Evolutionary conservation across 2,113 vertebrate genomes (phyloP).

Genomic region (Natator depressus): DNA sequence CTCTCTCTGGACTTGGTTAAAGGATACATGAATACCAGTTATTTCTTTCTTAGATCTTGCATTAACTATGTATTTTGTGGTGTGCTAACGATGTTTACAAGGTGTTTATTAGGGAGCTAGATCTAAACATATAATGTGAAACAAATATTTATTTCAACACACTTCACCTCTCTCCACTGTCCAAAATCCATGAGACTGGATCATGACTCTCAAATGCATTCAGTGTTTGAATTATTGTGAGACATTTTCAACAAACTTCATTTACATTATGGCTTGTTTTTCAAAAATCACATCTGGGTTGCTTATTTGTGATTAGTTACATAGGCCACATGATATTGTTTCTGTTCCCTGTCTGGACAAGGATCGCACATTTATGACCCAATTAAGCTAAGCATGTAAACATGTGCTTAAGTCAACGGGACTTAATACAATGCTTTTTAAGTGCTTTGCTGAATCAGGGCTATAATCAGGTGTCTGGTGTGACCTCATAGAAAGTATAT

Average conservation of each 20-base stretch:
- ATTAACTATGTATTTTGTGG: neutral
- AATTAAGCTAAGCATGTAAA: rapidly evolving
- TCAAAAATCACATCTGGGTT: neutral
- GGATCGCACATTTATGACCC: neutral
- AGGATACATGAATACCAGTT: neutral
- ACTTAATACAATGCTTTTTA: neutral
- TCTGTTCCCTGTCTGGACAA: neutral
- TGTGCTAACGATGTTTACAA: neutral
- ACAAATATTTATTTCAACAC: neutral
- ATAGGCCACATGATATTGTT: neutral
- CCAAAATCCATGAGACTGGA: neutral
- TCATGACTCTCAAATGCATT: neutral
- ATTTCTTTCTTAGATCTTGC: neutral
- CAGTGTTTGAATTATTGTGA: neutral
- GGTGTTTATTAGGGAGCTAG: too few species aligned
- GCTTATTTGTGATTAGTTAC: neutral
- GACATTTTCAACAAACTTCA: neutral
- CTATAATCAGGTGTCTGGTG: neutral
- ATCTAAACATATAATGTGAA: neutral
- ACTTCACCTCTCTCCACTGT: neutral
- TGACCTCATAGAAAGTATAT: neutral
- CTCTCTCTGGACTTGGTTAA: neutral
- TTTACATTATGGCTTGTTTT: neutral
- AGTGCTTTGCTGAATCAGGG: neutral
- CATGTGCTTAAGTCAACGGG: neutral